These are phyloP conservation scores for Plestiodon gilberti DNA, from an alignment of 2,113 vertebrate genomes.

Conservation along the genomic window DNA sequence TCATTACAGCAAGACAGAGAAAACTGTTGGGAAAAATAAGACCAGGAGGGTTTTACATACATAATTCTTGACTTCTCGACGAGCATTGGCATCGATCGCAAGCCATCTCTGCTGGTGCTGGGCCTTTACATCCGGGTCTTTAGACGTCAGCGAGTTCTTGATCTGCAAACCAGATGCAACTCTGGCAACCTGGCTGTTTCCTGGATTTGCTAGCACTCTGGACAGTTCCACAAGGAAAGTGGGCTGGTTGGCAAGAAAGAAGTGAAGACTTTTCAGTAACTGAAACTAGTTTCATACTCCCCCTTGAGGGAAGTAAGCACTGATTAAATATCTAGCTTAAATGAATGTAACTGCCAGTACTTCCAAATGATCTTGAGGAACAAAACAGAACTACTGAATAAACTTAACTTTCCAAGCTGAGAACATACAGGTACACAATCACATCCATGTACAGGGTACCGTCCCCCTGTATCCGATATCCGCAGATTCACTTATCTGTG, in stretches of 20 bases:
- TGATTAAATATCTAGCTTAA: background rate
- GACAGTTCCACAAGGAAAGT: conserved; percentile 98
- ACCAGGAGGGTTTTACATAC: conserved; percentile 75
- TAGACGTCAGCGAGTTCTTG: conserved; percentile 98
- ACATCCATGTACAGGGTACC: background rate
- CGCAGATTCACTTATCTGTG: too few species aligned
- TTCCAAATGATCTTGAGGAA: background rate
- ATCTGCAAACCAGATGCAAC: conserved; percentile 96
- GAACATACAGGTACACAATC: too few species aligned
- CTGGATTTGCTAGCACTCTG: conserved; percentile 95
- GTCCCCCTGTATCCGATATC: too few species aligned
- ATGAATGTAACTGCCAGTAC: background rate
- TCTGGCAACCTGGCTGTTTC: conserved; percentile 96
- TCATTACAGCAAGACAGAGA: background rate
- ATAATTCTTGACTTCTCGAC: conserved; percentile 95
- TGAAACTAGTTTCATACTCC: background rate
- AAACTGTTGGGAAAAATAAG: background rate
- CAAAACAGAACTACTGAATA: background rate
- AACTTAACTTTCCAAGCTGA: background rate
- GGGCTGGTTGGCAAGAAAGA: conserved; percentile 76
- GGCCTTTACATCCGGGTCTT: conserved; percentile 95
- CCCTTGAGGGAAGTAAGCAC: background rate
- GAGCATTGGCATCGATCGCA: conserved; percentile 92
- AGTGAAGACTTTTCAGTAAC: background rate
- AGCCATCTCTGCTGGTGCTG: conserved; percentile 97